Evolutionary conservation across 2,113 vertebrate species (phyloP), one percentile per base, ranked within the genome.

Genomic region (Chaenocephalus aceratus): DNA sequence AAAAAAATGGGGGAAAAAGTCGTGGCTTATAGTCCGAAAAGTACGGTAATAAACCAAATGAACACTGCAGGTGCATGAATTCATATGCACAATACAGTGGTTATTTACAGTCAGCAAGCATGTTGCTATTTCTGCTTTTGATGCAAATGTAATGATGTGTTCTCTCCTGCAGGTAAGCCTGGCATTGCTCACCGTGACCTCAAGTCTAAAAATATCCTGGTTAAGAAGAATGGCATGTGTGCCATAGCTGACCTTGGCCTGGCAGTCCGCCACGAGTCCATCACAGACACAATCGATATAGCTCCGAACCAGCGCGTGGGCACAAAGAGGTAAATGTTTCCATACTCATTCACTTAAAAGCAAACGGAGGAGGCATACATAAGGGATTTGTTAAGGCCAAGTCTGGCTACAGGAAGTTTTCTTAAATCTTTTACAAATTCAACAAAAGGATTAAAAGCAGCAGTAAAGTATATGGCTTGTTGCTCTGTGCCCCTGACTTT

Each of bases 201-300:
- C 88, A 99, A 99, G 83, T 99, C 98, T 73, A 99, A 99, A 95
- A 99, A 99, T 89, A 99, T 99, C 87, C 84, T 99, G 86, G 98
- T 99, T 79, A 99, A 99, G 95, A 99, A 98, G 91, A 99, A 99
- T 0, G 96, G 97, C 85, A 97, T 96, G 12, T 99, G 98, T 2
- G 98, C 98, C 72, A 99, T 99, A 1, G 98, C 98, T 7, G 98
- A 99, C 93, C 95, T 99, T 0, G 98, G 98, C 7, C 95, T 99
- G 92, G 98, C 98, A 0, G 98, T 99, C 3, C 96, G 98, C 26
- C 98, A 99, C 0, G 97, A 99, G 57, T 98, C 98, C 0, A 95
- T 97, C 82, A 99, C 98, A 0, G 98, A 99, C 84, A 99, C 98
- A 0, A 99, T 99, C 1, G 98, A 99, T 79, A 99, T 99, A 1